Evolutionary conservation across 2,888 invertebrate genomes (phyloP), one percentile per base, ranked within the genome.

Genomic region (Bhutanitis thaidina): DNA sequence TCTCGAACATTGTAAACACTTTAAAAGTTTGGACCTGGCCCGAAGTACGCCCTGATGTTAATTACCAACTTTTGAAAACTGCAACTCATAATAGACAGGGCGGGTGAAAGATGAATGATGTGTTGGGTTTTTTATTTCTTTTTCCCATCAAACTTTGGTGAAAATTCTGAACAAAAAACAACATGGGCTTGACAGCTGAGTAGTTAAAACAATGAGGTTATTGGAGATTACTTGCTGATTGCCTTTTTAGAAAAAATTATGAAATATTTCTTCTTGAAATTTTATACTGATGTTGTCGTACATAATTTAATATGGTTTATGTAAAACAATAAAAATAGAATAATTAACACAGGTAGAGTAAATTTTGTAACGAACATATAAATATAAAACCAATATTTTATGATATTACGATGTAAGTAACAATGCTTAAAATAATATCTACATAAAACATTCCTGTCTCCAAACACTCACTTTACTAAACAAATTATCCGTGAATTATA

Each of bases 31-130:
- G 71, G 70, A 74, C 76, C 78, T 78, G 76, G 66, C 71, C 66
- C 71, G 73, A 76, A 74, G 77, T 67, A 69, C 73, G 71, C 72
- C 62, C 69, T 67, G 69, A 74, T 85, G 88, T 87, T 88, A 88
- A 89, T 89, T 88, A 89, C 74, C 68, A 89, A 87, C 84, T 89
- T 88, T 69, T 83, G 73, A 63, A 80, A 86, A 88, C 77, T 85
- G 87, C 87, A 87, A 85, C 80, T 89, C 86, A 89, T 87, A 86
- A 87, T 87, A 80, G 88, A 88, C 84, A 87, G 84, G 71, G 68
- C 64, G 72, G 78, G 65, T 71, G 79, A 79, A 80, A 82, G 80
- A 88, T 88, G 85, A 87, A 88, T 89, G 87, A 88, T 81, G 86
- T 84, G 80, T 80, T 77, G 69, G 73, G 70, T 69, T 77, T 73